A percentile compares a stretch with the other conserved stretches of the same genome.
phyloP scores from a whole-genome alignment of 2,797 vertebrate genomes.

The Pseudopleuronectes americanus region DNA sequence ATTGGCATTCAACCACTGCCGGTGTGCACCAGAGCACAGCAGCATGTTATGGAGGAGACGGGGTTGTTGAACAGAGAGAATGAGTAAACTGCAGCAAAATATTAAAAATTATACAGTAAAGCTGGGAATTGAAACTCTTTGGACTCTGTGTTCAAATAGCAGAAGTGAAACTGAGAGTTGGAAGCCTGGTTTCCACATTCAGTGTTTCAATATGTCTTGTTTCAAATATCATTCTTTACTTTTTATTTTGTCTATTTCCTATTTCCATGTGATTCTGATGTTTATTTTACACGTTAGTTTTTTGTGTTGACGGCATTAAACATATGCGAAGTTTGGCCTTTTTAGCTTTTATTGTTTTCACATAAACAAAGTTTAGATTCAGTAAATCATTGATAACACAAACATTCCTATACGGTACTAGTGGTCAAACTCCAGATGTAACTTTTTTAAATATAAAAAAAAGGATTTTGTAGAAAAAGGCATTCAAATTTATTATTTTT shows the following conservation, averaged over 20 bases:
- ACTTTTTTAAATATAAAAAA: neutral
- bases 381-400: no score
- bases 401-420: neutral
- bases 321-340: no score
- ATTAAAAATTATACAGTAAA: neutral
- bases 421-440: neutral
- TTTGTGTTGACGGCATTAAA: neutral
- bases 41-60: slow-evolving; percentile 4
- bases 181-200: neutral
- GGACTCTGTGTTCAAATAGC: neutral
- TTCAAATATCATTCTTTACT: neutral
- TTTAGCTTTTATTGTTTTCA: no score
- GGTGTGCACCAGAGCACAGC: slow-evolving; percentile 48
- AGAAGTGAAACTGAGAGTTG: neutral
- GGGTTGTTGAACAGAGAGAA: slow-evolving; percentile 11
- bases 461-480: no score
- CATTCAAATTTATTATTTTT: no score
- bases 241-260: no score
- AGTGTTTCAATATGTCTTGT: neutral
- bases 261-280: no score
- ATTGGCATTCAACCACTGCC: slow-evolving; percentile 56
- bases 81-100: slow-evolving; percentile 26
- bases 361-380: no score
- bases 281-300: no score
- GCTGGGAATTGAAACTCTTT: neutral